Evolutionary conservation across 2,888 invertebrate genomes (phyloP), one percentile per base, ranked within the genome.

Genomic region (Busseola fusca): DNA sequence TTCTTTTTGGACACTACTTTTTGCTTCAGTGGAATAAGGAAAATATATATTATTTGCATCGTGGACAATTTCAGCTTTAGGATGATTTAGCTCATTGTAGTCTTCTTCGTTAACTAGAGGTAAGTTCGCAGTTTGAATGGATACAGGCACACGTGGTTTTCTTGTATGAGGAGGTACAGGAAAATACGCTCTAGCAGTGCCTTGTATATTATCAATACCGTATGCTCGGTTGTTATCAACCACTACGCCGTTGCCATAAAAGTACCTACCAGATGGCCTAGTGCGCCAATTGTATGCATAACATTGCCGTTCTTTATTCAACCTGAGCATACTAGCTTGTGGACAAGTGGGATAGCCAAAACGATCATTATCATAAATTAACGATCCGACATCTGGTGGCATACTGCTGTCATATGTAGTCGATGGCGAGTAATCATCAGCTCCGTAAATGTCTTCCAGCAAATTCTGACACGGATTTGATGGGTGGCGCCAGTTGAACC

Each of bases 301-400:
- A 27, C 72, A 69, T 69, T 76, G 58, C 72, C 70, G 81, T 73
- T 89, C 87, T 69, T 76, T 88, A 60, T 88, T 85, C 27, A 89
- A 68, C 77, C 85, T 86, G 50, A 83, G 79, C 1, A 88, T 62
- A 30, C 87, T 88, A 18, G 87, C 89, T 85, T 90, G 87, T 3
- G 93, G 90, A 5, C 89, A 87, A 52, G 87, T 91, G 0, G 91
- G 91, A 86, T 88, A 91, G 69, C 89, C 90, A 68, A 79, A 79
- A 4, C 80, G 72, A 58, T 88, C 77, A 56, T 80, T 86, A 57
- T 80, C 69, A 76, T 81, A 86, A 21, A 58, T n/a, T 48, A 45
- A 64, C 2, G 69, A 37, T 69, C 50, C 63, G 1, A 25, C 7
- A 6, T 69, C 64, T 25, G 69, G 64, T 7, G 45, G 59, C 58